Base-by-base conservation (phyloP, 1,140 invertebrate genomes). In the Leptoteleia sp. region DNA sequence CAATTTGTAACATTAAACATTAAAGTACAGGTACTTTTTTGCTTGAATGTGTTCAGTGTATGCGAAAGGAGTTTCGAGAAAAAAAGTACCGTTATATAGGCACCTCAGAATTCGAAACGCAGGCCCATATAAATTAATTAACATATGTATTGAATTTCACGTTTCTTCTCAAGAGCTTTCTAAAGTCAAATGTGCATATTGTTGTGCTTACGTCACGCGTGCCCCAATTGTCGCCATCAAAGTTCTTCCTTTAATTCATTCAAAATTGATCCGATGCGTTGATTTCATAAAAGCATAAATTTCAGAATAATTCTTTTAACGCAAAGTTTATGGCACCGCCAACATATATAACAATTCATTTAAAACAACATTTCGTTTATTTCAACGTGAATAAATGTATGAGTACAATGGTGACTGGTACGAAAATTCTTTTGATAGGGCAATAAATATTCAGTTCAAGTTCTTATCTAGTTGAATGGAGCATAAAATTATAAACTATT, bases 61-160 rank as follows among this genome's bases (percentile, higher is more conserved):
- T 16, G 47, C 35, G 35, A 54, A 67, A 68, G 64, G 38, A 54
- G 38, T 47, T 76, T 76, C 62, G 48, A 76, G 59, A 55, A 68
- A 76, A 54, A 68, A 27, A 64, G 22, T 73, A 68, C 68, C 76
- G 76, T 79, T 79, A 73, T 43, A 62, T 29, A 48, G 42, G 47
- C 42, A 70, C 57, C 50, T 70, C 70, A 55, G 62, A 68, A 79
- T 79, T 70, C 70, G 70, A 70, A 68, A 70, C 38, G 25, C 6
- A 68, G 65, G 64, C 62, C 57, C 48, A 50, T 68, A 57, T 68
- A 73, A 79, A 79, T 68, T 68, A 79, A 79, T 68, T 73, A 73
- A 73, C 62, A 70, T 70, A 70, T 16, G 64, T 55, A 64, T 79
- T 79, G 57, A 79, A 73, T 79, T 73, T 70, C 70, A 70, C 50